A percentile compares a stretch with the other conserved stretches of the same genome.
These are phyloP conservation scores for Rafetus swinhoei DNA, from an alignment of 2,113 vertebrate species.

Conservation along the genomic window DNA sequence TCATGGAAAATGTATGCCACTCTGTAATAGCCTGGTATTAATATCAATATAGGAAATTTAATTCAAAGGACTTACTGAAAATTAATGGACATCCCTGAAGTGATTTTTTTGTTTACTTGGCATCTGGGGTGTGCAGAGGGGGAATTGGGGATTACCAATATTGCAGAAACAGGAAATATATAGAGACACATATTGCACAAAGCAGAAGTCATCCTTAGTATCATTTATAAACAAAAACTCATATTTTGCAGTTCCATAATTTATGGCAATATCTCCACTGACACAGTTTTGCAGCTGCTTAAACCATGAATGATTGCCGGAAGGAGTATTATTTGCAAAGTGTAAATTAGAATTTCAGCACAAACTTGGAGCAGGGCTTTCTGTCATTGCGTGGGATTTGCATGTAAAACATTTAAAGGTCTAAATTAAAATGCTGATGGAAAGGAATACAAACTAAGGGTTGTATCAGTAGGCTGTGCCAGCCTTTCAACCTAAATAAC, in stretches of 20 bases:
- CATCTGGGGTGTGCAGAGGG: not conserved
- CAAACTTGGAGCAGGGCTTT: not conserved
- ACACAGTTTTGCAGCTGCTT: conserved; percentile 49
- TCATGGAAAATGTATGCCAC: conserved; percentile 46
- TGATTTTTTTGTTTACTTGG: conserved; percentile 57
- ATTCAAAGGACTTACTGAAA: conserved; percentile 63
- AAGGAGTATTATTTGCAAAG: conserved; percentile 23
- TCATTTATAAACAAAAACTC: conserved; percentile 62
- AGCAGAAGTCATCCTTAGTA: conserved; percentile 55
- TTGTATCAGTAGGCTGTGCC: not conserved
- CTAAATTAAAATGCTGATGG: not conserved
- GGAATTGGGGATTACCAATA: conserved; percentile 25
- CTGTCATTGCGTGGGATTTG: not conserved
- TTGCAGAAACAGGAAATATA: conserved; percentile 49
- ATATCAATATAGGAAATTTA: conserved; percentile 43
- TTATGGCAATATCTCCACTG: conserved; percentile 54
- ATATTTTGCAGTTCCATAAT: conserved; percentile 41
- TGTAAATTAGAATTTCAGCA: conserved; percentile 41
- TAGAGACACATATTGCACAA: conserved; percentile 15
- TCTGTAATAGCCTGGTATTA: conserved; percentile 27
- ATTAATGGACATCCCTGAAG: conserved; percentile 62
- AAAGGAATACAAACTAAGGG: not conserved
- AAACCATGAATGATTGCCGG: conserved; percentile 17
- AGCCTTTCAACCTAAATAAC: not conserved
- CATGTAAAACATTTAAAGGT: accelerated